phyloP scores from a whole-genome alignment of 2,888 invertebrate genomes.

The Lochmaea crataegi region DNA sequence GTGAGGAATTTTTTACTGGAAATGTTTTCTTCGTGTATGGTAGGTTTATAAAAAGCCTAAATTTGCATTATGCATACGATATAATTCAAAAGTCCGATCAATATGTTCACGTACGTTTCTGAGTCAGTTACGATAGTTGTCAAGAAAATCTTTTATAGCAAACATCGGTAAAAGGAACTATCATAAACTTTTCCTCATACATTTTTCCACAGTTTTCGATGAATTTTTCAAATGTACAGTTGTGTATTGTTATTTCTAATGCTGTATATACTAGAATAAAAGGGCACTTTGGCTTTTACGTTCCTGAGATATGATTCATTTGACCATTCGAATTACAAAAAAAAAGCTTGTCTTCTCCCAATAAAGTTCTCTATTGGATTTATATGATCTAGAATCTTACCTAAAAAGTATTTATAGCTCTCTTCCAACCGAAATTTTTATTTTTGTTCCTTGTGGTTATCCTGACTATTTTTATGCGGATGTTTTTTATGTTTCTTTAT shows the following conservation, averaged over 20 bases:
- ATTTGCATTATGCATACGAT: too few species aligned
- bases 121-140: not conserved
- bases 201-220: not conserved
- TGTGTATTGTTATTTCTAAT: not conserved
- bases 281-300: not conserved
- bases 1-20: too few species aligned
- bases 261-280: not conserved
- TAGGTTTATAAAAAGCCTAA: too few species aligned
- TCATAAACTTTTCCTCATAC: not conserved
- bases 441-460: slow-evolving; percentile 10
- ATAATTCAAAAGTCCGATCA: too few species aligned
- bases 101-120: not conserved
- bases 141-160: not conserved
- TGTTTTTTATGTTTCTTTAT: slow-evolving; percentile 17
- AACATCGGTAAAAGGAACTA: not conserved
- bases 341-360: slow-evolving; percentile 2
- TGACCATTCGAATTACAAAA: slow-evolving; percentile 14
- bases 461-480: slow-evolving; percentile 8
- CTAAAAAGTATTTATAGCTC: slow-evolving; percentile 19
- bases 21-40: too few species aligned
- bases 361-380: slow-evolving; percentile 19
- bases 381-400: slow-evolving; percentile 1
- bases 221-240: not conserved
- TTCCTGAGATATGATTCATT: slow-evolving; percentile 6
- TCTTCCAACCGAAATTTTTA: slow-evolving; percentile 9